Conservation (phyloP, 2,888 invertebrate genomes). For the Salpingus planirostris region DNA sequence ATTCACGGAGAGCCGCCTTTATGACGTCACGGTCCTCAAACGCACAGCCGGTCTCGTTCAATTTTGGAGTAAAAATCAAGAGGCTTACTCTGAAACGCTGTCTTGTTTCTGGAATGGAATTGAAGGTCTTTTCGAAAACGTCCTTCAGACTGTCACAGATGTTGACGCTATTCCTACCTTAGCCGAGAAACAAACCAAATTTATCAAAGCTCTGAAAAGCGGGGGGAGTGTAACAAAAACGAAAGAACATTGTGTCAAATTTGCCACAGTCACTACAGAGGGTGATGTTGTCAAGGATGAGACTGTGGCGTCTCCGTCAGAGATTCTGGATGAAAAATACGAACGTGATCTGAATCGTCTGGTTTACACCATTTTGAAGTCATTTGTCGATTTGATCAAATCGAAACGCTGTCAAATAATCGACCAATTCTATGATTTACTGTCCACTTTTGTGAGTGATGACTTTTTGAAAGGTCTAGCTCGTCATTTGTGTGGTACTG, state of each 20-base stretch:
- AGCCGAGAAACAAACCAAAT: conserved; percentile 35
- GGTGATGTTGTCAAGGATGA: too few species aligned
- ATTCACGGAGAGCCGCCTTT: conserved; percentile 37
- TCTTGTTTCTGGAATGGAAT: conserved; percentile 5
- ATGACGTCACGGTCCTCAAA: conserved; percentile 43
- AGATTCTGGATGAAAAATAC: conserved; percentile 35
- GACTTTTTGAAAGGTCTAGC: conserved; percentile 45
- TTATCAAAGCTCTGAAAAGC: conserved; percentile 1
- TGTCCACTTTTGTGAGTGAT: conserved; percentile 49
- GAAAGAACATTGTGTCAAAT: too few species aligned
- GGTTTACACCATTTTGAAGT: conserved; percentile 25
- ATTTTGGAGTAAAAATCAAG: conserved; percentile 48
- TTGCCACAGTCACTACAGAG: too few species aligned
- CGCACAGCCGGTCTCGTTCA: conserved; percentile 46
- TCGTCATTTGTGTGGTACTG: conserved; percentile 24
- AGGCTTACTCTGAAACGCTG: conserved; percentile 2
- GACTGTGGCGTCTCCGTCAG: too few species aligned
- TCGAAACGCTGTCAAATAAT: conserved; percentile 43
- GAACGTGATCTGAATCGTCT: conserved; percentile 41
- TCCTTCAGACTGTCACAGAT: too few species aligned
- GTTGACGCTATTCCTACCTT: conserved; percentile 13
- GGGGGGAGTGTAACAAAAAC: too few species aligned
- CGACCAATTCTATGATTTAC: conserved; percentile 47
- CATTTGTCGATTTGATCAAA: conserved; percentile 49
- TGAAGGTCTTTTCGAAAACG: conserved; percentile 2